A percentile compares a stretch with the other conserved stretches of the same genome.
These are phyloP conservation scores for Parthenolecanium corni DNA, from an alignment of 2,888 invertebrate genomes.

Conservation along the genomic window DNA sequence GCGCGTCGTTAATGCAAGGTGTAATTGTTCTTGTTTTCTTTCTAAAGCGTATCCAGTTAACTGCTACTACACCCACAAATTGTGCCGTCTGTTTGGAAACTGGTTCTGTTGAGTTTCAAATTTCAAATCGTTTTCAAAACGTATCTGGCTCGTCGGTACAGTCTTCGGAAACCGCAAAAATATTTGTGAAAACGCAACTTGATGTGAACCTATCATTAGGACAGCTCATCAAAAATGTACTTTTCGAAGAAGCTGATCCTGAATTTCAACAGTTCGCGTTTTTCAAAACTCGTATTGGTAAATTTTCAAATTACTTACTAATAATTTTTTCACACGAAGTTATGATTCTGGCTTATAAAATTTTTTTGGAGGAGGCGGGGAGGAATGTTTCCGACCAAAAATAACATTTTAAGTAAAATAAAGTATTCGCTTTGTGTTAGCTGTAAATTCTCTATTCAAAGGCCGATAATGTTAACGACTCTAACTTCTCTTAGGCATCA, in stretches of 20 bases:
- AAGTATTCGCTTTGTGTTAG: too few species aligned
- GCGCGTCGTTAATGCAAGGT: background rate
- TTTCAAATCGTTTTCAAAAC: conserved; percentile 89
- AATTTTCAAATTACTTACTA: conserved; percentile 33
- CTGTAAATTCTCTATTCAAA: too few species aligned
- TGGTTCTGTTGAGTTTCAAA: conserved; percentile 80
- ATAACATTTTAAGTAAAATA: too few species aligned
- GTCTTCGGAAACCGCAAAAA: conserved; percentile 51
- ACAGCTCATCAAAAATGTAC: conserved; percentile 79
- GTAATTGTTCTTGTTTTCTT: conserved; percentile 18
- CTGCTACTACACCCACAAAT: conserved; percentile 94
- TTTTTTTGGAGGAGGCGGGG: too few species aligned
- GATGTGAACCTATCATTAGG: conserved; percentile 92
- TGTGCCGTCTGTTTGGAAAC: conserved; percentile 94
- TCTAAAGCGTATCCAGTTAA: conserved; percentile 76
- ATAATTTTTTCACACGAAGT: background rate
- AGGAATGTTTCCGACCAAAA: too few species aligned
- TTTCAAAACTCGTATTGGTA: conserved; percentile 86
- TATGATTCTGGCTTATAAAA: too few species aligned
- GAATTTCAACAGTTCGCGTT: conserved; percentile 97
- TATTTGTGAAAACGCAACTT: conserved; percentile 74
- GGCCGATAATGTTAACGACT: background rate
- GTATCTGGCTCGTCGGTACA: conserved; percentile 50
- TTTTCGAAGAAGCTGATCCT: conserved; percentile 94
- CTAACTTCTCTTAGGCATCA: conserved; percentile 42